phyloP scores from a whole-genome alignment of 2,113 vertebrate genomes.

The Xiphophorus hellerii region DNA sequence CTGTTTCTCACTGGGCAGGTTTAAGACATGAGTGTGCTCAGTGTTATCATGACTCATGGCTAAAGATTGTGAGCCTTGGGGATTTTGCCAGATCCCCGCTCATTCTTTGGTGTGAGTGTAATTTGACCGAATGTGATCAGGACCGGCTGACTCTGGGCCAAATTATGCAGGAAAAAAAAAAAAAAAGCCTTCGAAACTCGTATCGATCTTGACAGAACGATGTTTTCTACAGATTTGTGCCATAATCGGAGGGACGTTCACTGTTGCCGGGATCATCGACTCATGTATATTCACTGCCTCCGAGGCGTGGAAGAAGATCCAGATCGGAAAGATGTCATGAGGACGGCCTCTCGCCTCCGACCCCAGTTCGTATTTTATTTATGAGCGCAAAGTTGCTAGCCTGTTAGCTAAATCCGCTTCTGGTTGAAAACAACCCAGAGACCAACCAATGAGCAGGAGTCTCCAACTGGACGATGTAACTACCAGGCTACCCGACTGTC shows the following conservation, averaged over 20 bases:
- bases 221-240: slow-evolving; percentile 89
- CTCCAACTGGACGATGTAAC: slow-evolving; percentile 47
- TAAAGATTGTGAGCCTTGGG: slow-evolving; percentile 49
- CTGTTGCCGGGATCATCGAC: slow-evolving; percentile 97
- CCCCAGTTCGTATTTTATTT: slow-evolving; percentile 50
- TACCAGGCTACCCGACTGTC: slow-evolving; percentile 55
- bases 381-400: slow-evolving; percentile 54
- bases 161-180: background rate
- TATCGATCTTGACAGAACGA: background rate
- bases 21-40: slow-evolving; percentile 53
- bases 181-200: background rate
- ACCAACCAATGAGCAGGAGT: slow-evolving; percentile 27
- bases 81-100: slow-evolving; percentile 12
- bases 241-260: slow-evolving; percentile 97
- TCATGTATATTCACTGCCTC: slow-evolving; percentile 99
- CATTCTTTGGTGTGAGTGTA: slow-evolving; percentile 6
- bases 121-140: slow-evolving; percentile 6
- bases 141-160: slow-evolving; percentile 17
- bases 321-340: slow-evolving; percentile 95
- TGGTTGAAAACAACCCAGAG: slow-evolving; percentile 28
- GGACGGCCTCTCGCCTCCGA: slow-evolving; percentile 14
- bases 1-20: slow-evolving; percentile 32
- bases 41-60: slow-evolving; percentile 58
- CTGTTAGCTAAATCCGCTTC: slow-evolving; percentile 64
- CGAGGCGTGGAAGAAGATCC: slow-evolving; percentile 99